A percentile compares a stretch with the other conserved stretches of the same genome.
phyloP scores from a whole-genome alignment of 1,140 invertebrate genomes.

The Brachionus manjavacas region DNA sequence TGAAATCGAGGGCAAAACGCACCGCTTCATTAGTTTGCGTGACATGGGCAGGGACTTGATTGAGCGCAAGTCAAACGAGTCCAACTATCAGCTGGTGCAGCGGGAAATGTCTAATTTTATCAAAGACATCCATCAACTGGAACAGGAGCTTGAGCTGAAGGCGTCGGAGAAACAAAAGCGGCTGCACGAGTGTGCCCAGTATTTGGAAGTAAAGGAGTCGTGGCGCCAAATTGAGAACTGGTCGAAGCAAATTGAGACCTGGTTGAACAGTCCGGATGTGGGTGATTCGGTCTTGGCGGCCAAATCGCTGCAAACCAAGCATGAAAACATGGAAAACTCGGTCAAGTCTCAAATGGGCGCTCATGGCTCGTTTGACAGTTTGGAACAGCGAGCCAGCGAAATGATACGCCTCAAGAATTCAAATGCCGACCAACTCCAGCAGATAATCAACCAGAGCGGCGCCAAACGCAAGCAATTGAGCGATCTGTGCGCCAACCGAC shows the following conservation, averaged over 20 bases:
- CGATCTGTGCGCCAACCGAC: not conserved
- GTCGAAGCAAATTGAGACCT: not conserved
- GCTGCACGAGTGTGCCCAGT: not conserved
- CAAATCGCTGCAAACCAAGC: slow-evolving; percentile 23
- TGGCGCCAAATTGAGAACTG: slow-evolving; percentile 26
- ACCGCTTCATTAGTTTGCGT: not conserved
- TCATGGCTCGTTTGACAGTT: slow-evolving; percentile 9
- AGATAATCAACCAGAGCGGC: not conserved
- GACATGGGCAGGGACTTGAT: not conserved
- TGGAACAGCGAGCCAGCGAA: not conserved
- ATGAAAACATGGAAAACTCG: slow-evolving; percentile 17
- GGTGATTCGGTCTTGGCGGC: slow-evolving; percentile 27
- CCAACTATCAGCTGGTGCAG: not conserved
- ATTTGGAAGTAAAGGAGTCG: not conserved
- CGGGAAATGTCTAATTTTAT: not conserved
- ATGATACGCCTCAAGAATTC: not conserved
- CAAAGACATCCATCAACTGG: not conserved
- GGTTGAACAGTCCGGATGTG: not conserved
- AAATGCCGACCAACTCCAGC: not conserved
- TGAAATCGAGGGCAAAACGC: not conserved
- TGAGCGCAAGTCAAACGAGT: not conserved
- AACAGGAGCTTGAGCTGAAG: not conserved
- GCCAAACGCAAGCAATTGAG: not conserved
- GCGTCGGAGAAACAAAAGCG: not conserved
- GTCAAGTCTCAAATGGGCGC: slow-evolving; percentile 31